Percentiles rank a stretch among this genome's conserved stretches.
These are phyloP conservation scores for Empidonax traillii DNA, from an alignment of 2,113 vertebrate genomes.

Conservation along the genomic window DNA sequence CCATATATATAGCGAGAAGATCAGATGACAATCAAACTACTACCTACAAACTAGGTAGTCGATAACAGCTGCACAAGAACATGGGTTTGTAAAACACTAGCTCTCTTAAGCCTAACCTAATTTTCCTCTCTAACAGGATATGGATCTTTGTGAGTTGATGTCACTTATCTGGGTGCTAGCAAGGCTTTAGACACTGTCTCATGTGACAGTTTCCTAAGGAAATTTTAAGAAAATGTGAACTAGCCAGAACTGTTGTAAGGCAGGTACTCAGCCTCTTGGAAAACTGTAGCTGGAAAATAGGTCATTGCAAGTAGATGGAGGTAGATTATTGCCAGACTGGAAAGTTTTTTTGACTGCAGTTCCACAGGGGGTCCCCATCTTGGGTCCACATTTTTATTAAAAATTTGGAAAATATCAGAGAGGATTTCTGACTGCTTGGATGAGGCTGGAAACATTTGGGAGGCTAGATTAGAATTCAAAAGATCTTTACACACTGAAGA, in stretches of 20 bases:
- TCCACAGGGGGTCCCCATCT: not conserved
- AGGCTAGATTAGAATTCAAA: not conserved
- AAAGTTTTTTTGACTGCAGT: not conserved
- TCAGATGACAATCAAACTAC: not conserved
- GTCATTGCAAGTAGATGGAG: not conserved
- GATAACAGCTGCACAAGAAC: not conserved
- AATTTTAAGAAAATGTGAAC: not conserved
- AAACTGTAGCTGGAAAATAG: not conserved
- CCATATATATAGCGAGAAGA: not conserved
- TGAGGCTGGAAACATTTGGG: not conserved
- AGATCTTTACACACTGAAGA: not conserved
- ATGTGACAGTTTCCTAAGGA: not conserved
- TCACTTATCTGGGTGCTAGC: not conserved
- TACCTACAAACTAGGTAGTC: no score
- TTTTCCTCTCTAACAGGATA: not conserved
- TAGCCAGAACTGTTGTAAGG: not conserved
- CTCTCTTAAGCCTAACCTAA: not conserved
- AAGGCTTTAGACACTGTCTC: not conserved
- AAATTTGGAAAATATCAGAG: not conserved
- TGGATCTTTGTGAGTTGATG: not conserved
- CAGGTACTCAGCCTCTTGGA: not conserved
- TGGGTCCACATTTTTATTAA: constrained; percentile 1
- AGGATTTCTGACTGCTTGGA: constrained; percentile 17
- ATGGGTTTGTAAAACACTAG: not conserved
- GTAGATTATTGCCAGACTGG: not conserved